phyloP scores from a whole-genome alignment of 2,113 vertebrate species.

The Montifringilla adamsi region DNA sequence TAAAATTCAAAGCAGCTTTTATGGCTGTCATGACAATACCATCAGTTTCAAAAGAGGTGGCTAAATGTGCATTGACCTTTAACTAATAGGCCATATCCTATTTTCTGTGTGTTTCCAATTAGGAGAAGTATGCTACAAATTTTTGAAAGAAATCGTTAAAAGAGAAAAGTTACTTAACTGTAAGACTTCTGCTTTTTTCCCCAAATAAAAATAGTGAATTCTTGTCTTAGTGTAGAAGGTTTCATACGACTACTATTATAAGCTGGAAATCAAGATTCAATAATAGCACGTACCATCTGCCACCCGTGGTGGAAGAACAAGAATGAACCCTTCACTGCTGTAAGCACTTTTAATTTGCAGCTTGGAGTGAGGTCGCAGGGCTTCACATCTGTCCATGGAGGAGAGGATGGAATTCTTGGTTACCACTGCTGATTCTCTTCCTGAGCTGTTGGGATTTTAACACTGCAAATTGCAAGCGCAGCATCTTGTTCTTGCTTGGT shows the following conservation, averaged over 20 bases:
- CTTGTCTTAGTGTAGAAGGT: background rate
- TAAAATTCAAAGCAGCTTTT: constrained; percentile 67
- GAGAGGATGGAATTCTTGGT: background rate
- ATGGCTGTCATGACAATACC: constrained; percentile 47
- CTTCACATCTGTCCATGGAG: background rate
- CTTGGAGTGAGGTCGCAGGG: background rate
- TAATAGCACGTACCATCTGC: background rate
- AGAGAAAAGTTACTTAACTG: constrained; percentile 3
- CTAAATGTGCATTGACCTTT: constrained; percentile 43
- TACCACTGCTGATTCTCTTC: background rate
- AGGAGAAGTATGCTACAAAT: background rate
- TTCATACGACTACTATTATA: background rate
- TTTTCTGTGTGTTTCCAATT: constrained; percentile 53
- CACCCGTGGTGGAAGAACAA: background rate
- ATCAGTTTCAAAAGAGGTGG: constrained; percentile 46
- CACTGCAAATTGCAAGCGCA: background rate
- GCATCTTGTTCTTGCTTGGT: background rate
- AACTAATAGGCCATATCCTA: constrained; percentile 24
- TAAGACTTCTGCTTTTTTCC: background rate
- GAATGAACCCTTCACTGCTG: background rate
- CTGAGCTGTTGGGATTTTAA: background rate
- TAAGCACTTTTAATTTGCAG: background rate
- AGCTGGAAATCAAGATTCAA: constrained; percentile 17
- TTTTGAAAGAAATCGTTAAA: background rate
- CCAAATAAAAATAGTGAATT: background rate